A percentile compares a stretch with the other conserved stretches of the same genome.
Evolutionary conservation across 2,888 invertebrate genomes (phyloP).

Genomic region (Drosophila tanythrix): DNA sequence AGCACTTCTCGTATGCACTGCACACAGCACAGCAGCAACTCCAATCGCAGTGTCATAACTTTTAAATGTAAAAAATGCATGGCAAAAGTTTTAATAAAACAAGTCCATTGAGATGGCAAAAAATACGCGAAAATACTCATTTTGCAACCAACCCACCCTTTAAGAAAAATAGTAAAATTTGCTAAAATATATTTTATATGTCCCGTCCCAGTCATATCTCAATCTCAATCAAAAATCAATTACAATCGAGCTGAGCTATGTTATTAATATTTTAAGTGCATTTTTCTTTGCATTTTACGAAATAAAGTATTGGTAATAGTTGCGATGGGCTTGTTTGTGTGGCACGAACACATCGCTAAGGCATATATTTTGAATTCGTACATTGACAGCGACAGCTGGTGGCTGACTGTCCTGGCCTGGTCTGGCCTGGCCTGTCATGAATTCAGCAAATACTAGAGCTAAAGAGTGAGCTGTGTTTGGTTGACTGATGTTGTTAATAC

Average conservation of each 20-base stretch:
- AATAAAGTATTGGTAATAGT: background rate
- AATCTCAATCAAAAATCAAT: background rate
- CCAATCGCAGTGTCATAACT: slow-evolving; percentile 47
- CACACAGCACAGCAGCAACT: slow-evolving; percentile 19
- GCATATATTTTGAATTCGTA: slow-evolving; percentile 19
- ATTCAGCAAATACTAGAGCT: slow-evolving; percentile 29
- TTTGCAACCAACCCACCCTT: background rate
- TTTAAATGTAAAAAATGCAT: slow-evolving; percentile 23
- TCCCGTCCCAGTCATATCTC: background rate
- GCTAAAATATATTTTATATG: background rate
- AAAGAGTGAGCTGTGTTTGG: slow-evolving; percentile 36
- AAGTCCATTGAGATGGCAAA: slow-evolving; percentile 5
- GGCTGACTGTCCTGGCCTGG: background rate
- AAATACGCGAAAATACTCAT: background rate
- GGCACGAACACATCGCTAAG: slow-evolving; percentile 42
- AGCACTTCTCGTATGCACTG: slow-evolving; percentile 8
- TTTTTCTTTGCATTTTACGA: background rate
- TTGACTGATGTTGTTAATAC: slow-evolving; percentile 41
- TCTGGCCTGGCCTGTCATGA: slow-evolving; percentile 25
- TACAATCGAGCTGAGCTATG: no score
- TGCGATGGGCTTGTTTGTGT: slow-evolving; percentile 1
- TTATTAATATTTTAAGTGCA: background rate
- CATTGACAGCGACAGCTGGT: slow-evolving; percentile 35
- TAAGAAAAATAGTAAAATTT: background rate
- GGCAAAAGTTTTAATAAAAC: slow-evolving; percentile 2